Conservation (phyloP, 2,113 vertebrate genomes). For the Ptilorrhoa leucosticta region DNA sequence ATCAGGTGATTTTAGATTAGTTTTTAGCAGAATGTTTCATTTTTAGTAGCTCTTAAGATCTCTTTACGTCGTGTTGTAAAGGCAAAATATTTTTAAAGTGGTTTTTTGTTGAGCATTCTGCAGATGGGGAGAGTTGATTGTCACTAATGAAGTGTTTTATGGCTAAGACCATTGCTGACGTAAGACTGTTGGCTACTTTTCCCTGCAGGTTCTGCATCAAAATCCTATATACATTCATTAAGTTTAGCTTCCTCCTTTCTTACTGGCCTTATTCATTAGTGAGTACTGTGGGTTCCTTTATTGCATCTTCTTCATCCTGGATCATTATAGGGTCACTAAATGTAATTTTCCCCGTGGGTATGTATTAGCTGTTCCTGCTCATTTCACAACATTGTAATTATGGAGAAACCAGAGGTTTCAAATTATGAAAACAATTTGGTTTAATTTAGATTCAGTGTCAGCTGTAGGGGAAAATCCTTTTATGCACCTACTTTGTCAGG, state of each 20-base stretch:
- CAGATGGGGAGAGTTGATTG: background rate
- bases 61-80: background rate
- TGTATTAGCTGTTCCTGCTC: constrained; percentile 22
- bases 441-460: constrained; percentile 27
- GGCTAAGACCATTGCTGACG: background rate
- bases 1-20: background rate
- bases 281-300: constrained; percentile 5
- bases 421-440: constrained; percentile 15
- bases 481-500: background rate
- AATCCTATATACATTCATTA: background rate
- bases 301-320: constrained; percentile 19
- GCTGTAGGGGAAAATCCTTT: background rate
- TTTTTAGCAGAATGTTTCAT: background rate
- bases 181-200: background rate
- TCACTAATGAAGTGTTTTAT: background rate
- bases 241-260: background rate
- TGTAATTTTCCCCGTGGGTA: constrained; percentile 29
- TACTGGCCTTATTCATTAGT: constrained; percentile 11
- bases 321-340: constrained; percentile 44
- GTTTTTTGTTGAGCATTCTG: background rate
- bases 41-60: background rate
- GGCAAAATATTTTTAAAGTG: background rate
- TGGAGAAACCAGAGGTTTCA: constrained; percentile 21
- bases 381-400: constrained; percentile 41
- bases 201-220: background rate